Evolutionary conservation across 2,888 invertebrate species (phyloP).

Genomic region (Unio pictorum): DNA sequence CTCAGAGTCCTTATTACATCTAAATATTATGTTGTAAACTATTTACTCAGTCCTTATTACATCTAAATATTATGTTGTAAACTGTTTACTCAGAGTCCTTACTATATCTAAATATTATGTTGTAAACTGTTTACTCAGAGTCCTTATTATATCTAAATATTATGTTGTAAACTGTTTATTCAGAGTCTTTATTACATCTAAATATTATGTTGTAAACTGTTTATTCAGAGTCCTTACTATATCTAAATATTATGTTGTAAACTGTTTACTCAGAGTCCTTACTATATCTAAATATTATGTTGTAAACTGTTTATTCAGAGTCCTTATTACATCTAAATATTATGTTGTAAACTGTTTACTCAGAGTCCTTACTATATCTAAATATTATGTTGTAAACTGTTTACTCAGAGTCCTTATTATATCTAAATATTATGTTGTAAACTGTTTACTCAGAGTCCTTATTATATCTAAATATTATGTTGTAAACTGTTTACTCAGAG

Average conservation of each 20-base stretch:
- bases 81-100: constrained; percentile 24
- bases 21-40: no score
- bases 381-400: no score
- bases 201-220: no score
- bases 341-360: no score
- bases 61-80: no score
- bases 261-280: constrained; percentile 26
- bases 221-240: constrained; percentile 22
- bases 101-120: no score
- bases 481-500: constrained; percentile 14
- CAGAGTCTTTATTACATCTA: constrained; percentile 20
- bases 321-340: no score
- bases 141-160: neutral
- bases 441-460: neutral
- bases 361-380: constrained; percentile 13
- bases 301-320: neutral
- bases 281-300: no score
- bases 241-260: no score
- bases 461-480: no score
- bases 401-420: constrained; percentile 22
- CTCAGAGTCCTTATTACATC: constrained; percentile 23
- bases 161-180: no score
- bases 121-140: constrained; percentile 18
- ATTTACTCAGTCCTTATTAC: neutral
- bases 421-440: no score